Percentiles rank a stretch among this genome's conserved stretches.
These are phyloP conservation scores for Synergus gifuensis DNA, from an alignment of 2,888 invertebrate species.

Conservation along the genomic window DNA sequence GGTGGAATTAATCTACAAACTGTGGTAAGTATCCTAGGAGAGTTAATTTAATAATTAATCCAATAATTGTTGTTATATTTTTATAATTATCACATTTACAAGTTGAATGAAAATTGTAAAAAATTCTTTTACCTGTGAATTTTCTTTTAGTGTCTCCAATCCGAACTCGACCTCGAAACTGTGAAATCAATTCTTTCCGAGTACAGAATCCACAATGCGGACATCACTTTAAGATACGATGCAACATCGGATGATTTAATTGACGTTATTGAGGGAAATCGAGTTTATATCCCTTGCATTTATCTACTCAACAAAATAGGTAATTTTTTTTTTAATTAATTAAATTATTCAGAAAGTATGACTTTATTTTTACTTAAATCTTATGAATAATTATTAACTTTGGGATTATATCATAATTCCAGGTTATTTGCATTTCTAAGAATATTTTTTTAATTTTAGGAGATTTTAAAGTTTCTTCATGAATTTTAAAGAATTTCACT, in stretches of 20 bases:
- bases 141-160: constrained; percentile 85
- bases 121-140: constrained; percentile 4
- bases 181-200: constrained; percentile 98
- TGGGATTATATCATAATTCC: too few species aligned
- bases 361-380: too few species aligned
- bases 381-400: too few species aligned
- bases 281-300: constrained; percentile 98
- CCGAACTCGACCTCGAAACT: constrained; percentile 95
- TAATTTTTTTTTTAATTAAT: constrained; percentile 66
- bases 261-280: constrained; percentile 98
- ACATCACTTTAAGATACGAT: constrained; percentile 95
- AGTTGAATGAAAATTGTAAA: too few species aligned
- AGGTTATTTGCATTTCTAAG: too few species aligned
- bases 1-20: constrained; percentile 97
- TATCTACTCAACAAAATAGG: constrained; percentile 99
- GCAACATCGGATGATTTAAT: constrained; percentile 98
- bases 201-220: constrained; percentile 99
- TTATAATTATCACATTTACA: too few species aligned
- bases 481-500: too few species aligned
- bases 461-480: too few species aligned
- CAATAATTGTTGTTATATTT: too few species aligned
- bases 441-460: too few species aligned
- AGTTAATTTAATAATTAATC: neutral
- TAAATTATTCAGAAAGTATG: neutral
- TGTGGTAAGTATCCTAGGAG: constrained; percentile 81